Percentiles rank a stretch among this genome's conserved stretches.
Conservation (phyloP, 2,797 vertebrate species). For the Rhabdophis nuchalis region DNA sequence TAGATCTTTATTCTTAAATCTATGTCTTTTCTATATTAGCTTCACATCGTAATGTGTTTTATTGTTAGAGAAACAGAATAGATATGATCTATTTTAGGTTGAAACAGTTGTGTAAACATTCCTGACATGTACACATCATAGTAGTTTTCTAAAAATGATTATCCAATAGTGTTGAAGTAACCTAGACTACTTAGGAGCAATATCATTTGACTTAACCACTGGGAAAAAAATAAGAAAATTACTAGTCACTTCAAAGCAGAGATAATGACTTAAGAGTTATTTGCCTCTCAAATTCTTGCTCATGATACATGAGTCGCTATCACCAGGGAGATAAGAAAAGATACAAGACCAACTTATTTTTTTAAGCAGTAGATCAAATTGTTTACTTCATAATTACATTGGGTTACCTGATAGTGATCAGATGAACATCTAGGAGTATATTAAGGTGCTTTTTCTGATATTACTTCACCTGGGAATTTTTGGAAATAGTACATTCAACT, state of each 20-base stretch:
- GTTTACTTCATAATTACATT: background rate
- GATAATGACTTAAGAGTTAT: background rate
- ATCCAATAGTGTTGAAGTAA: background rate
- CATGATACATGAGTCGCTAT: background rate
- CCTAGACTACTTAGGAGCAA: background rate
- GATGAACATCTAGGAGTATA: background rate
- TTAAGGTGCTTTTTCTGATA: background rate
- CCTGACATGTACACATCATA: background rate
- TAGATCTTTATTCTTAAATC: background rate
- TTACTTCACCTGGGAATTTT: background rate
- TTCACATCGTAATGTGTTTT: background rate
- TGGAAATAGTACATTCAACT: background rate
- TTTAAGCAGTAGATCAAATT: background rate
- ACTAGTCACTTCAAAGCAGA: background rate
- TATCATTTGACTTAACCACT: background rate
- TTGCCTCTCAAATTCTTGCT: background rate
- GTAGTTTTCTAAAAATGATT: background rate
- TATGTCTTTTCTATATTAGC: background rate
- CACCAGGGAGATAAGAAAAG: background rate
- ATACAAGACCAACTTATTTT: background rate
- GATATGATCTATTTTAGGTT: background rate
- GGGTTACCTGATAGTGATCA: background rate
- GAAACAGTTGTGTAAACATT: background rate
- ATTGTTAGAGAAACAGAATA: background rate
- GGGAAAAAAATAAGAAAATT: background rate